Base-by-base conservation (phyloP, 2,888 invertebrate genomes). In the Punctoribates punctum region DNA sequence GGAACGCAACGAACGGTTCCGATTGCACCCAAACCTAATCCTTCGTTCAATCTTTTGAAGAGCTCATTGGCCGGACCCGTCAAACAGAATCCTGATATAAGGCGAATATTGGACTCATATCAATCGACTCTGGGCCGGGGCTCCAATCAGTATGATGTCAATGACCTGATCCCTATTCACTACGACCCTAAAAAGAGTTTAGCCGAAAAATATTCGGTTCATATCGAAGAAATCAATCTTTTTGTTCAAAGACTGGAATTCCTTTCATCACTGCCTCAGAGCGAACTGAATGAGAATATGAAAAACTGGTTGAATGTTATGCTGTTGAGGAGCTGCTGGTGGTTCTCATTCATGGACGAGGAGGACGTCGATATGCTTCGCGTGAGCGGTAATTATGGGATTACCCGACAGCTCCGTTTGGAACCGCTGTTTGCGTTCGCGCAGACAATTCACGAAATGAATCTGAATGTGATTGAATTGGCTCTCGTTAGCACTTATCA, bases 251-350 rank as follows among this genome's bases (percentile, higher is more conserved):
- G 8, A 27, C 8, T 25, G 13, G 60, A 60, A 27, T 15, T 60
- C 15, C 17, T 60, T 1, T 11, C 60, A 15, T 15, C 27, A 27
- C 65, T 67, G 8, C 34, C 34, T 9, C 15, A 67, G 38, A 20
- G 20, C 20, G 65, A 67, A 38, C 8, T 38, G n/a, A 0, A 38
- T 4, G n/a, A 38, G 2, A 67, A 67, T 29, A 1, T 34, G 17
- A 38, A 20, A 9, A 38, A 20, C 27, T 38, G 65, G 38, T 38
- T 67, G 65, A 20, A 11, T 38, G 34, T 20, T 6, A 20, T 67
- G 34, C 11, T 67, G 38, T n/a, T 67, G 4, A 13, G 65, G 38
- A 67, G 34, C 20, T 67, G 65, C 11, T 67, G 65, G 65, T 67
- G 65, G 65, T 67, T 20, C 38, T 13, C 34, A 34, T 15, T n/a